Base-by-base conservation (phyloP, 2,113 vertebrate genomes). In the Brienomyrus brachyistius region DNA sequence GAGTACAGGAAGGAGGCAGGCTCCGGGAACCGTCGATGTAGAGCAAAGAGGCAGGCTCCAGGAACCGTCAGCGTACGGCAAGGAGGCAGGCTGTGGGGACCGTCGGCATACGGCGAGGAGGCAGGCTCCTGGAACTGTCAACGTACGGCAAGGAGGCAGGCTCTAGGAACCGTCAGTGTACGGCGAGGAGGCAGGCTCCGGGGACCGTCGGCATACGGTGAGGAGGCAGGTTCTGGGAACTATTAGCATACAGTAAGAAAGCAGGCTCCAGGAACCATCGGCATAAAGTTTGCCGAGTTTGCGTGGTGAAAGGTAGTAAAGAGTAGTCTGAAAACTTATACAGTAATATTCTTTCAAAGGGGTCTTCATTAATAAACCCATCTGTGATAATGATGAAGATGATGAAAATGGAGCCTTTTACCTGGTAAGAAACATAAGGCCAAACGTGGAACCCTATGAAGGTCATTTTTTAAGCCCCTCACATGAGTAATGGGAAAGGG, bases 331-430 rank as follows among this genome's bases (percentile, higher is more conserved):
- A 40, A 80, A 80, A 40, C 31, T 5, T 40, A 40, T 62, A 23
- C 56, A 31, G 27, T 84, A 13, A 48, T n/a, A 84, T 84, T 84
- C 82, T 84, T 84, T 21, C 17, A 84, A 84, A 84, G 80, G 35
- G 8, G 80, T 47, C 80, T 21, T 47, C 82, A 47, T 45, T 43
- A 84, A 48, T 84, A 84, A 23, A 48, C 45, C 7, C 9, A 48
- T 19, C 19, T 11, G 7, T 23, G 40, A 23, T 11, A n/a, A 84
- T 48, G 82, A 84, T 23, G 45, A 84, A 3, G 43, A 83, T 45
- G 74, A 43, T 43, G 77, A 82, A 5, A 82, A 82, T 10, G 74
- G 59, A 23, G 21, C 59, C 21, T 77, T 77, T 17, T 40, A 4
- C 27, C 70, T 15, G 9, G 11, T 13, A 35, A 13, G 70, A 77